phyloP scores from a whole-genome alignment of 2,797 vertebrate genomes.

The Neosilurus hyrtlii region DNA sequence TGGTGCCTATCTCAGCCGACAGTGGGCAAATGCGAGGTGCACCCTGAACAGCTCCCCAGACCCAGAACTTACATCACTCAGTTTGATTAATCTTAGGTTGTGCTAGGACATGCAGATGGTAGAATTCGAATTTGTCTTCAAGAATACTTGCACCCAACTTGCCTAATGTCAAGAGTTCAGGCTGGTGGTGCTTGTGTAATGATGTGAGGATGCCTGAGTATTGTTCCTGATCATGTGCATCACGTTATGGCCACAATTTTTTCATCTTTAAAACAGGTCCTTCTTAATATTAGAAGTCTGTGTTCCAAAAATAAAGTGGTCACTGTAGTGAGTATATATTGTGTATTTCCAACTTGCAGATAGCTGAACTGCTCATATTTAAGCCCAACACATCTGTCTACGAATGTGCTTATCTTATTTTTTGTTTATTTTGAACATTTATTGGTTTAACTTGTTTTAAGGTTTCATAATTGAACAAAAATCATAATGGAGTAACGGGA shows the following conservation, averaged over 20 bases:
- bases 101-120: not conserved
- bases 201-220: not conserved
- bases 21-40: too few species aligned
- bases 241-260: not conserved
- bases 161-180: not conserved
- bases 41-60: not conserved
- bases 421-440: not conserved
- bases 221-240: not conserved
- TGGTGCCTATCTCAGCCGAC: too few species aligned
- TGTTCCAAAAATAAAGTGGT: not conserved
- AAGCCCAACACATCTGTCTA: not conserved
- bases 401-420: not conserved
- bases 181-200: not conserved
- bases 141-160: not conserved
- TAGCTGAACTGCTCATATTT: not conserved
- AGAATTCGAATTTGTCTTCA: not conserved
- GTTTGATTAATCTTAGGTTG: not conserved
- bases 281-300: not conserved
- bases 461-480: not conserved
- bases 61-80: not conserved
- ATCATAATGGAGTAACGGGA: not conserved
- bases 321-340: not conserved
- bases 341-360: not conserved
- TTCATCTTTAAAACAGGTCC: not conserved
- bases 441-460: slow-evolving; percentile 8